These are phyloP conservation scores for Atractosteus spatula DNA, from an alignment of 2,113 vertebrate genomes.

Conservation along the genomic window DNA sequence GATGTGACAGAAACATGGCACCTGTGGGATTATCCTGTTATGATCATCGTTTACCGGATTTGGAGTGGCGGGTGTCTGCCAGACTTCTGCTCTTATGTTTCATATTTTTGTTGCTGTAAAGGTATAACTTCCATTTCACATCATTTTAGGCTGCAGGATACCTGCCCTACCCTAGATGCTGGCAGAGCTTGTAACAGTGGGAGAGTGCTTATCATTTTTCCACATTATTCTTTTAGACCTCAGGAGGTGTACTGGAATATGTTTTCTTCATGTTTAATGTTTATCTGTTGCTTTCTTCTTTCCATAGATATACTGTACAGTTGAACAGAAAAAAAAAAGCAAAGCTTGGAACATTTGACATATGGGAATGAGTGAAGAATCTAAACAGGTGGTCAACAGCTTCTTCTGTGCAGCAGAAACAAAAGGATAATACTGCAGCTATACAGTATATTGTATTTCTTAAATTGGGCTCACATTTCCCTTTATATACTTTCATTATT, in stretches of 20 bases:
- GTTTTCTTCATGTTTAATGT: too few relatives aligned
- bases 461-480: too few relatives aligned
- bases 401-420: too few relatives aligned
- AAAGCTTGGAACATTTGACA: too few relatives aligned
- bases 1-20: constrained; percentile 47
- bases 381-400: too few relatives aligned
- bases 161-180: not conserved
- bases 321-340: too few relatives aligned
- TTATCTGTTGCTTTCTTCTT: not conserved
- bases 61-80: constrained; percentile 20
- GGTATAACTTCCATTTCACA: not conserved
- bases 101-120: not conserved
- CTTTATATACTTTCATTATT: too few relatives aligned
- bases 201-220: not conserved
- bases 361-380: too few relatives aligned
- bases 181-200: too few relatives aligned
- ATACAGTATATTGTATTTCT: too few relatives aligned
- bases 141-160: not conserved
- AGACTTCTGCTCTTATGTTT: constrained; percentile 23
- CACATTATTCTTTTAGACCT: not conserved
- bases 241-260: not conserved
- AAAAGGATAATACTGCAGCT: too few relatives aligned
- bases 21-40: constrained; percentile 39
- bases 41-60: constrained; percentile 40
- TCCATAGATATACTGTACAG: too few relatives aligned